phyloP scores from a whole-genome alignment of 1,140 invertebrate species.

The Paraescarpia echinospica region DNA sequence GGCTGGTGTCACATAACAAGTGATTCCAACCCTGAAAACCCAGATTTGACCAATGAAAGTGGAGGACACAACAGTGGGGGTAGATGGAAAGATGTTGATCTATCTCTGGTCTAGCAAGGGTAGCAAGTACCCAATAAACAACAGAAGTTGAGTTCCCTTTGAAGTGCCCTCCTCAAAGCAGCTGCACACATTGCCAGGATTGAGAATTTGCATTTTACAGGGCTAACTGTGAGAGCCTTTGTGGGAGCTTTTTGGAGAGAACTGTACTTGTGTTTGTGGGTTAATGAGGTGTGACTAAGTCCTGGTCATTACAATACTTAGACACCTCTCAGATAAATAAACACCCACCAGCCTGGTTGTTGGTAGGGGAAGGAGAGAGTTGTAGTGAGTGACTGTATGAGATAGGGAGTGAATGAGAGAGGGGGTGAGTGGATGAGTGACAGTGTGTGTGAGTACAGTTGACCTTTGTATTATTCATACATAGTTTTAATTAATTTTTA shows the following conservation, averaged over 20 bases:
- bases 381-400: background rate
- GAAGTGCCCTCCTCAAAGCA: background rate
- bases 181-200: background rate
- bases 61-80: background rate
- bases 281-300: background rate
- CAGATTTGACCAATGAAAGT: background rate
- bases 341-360: background rate
- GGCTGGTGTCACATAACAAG: background rate
- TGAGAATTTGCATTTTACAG: background rate
- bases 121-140: background rate
- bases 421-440: too few relatives aligned
- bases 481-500: too few relatives aligned
- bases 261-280: background rate
- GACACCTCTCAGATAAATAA: background rate
- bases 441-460: too few relatives aligned
- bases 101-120: background rate
- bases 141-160: background rate
- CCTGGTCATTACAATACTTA: background rate
- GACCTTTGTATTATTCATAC: too few relatives aligned
- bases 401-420: too few relatives aligned
- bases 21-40: background rate
- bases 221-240: background rate
- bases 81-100: background rate
- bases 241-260: background rate
- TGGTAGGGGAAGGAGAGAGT: background rate